Percentiles rank a stretch among this genome's conserved stretches.
phyloP scores from a whole-genome alignment of 1,140 invertebrate species.

The Heterodera schachtii region DNA sequence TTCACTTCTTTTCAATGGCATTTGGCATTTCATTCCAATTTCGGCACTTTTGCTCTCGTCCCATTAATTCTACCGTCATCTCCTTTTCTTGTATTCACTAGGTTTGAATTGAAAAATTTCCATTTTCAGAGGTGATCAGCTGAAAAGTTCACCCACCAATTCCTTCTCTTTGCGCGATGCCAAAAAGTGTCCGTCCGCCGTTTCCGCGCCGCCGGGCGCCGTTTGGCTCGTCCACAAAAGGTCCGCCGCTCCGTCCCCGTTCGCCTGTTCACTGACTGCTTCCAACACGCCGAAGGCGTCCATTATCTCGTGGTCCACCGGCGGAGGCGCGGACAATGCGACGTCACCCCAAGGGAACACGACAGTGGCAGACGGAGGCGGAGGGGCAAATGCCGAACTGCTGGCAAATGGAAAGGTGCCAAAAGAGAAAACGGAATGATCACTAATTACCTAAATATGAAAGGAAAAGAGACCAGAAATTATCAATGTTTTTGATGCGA shows the following conservation, averaged over 20 bases:
- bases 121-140: background rate
- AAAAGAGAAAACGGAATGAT: too few species aligned
- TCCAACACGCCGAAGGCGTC: constrained; percentile 25
- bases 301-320: constrained; percentile 22
- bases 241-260: background rate
- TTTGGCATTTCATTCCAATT: too few species aligned
- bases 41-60: too few species aligned
- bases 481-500: too few species aligned
- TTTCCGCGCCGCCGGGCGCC: background rate
- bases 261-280: constrained; percentile 13
- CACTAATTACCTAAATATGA: too few species aligned
- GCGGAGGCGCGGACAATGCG: constrained; percentile 11
- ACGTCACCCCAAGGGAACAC: background rate
- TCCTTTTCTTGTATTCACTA: background rate
- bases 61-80: background rate
- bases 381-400: background rate
- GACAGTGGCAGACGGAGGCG: background rate
- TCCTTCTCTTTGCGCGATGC: constrained; percentile 21
- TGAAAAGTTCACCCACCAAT: constrained; percentile 23
- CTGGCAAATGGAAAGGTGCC: constrained; percentile 15
- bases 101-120: background rate
- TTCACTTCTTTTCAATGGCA: too few species aligned
- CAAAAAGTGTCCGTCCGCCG: constrained; percentile 3
- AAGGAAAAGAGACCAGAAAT: too few species aligned
- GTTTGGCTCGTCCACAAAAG: constrained; percentile 5